phyloP scores from a whole-genome alignment of 30 jellyfish, hydroid and myxozoan genomes.

The Hydra vulgaris region DNA sequence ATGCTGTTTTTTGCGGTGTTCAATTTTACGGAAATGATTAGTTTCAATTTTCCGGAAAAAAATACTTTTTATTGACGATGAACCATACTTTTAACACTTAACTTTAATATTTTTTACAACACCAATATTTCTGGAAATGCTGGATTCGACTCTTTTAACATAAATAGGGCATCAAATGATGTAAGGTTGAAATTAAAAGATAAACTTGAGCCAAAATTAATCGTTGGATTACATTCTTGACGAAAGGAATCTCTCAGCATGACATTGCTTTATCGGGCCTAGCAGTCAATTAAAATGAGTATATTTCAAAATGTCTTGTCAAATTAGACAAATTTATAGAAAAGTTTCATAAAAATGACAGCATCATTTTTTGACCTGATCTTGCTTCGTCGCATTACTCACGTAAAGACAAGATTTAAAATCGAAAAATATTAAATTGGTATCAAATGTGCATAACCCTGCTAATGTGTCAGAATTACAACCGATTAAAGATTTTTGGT shows the following conservation, averaged over 20 bases:
- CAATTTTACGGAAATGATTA: too few relatives aligned
- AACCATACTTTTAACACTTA: not conserved
- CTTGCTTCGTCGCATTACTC: not conserved
- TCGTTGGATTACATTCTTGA: not conserved
- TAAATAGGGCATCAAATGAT: not conserved
- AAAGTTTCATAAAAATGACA: too few relatives aligned
- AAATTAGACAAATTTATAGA: too few relatives aligned
- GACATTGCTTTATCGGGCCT: not conserved
- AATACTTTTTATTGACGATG: not conserved
- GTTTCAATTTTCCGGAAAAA: too few relatives aligned
- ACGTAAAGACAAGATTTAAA: too few relatives aligned
- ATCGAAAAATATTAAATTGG: too few relatives aligned
- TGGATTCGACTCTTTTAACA: not conserved
- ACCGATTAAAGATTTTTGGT: not conserved
- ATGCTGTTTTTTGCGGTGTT: too few relatives aligned
- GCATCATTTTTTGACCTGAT: not conserved
- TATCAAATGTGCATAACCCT: too few relatives aligned
- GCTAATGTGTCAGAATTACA: not conserved
- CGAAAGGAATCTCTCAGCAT: not conserved
- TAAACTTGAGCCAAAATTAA: not conserved
- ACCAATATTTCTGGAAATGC: not conserved
- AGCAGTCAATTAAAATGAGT: too few relatives aligned
- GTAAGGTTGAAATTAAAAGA: not conserved
- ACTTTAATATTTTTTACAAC: not conserved
- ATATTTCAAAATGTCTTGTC: too few relatives aligned